A percentile compares a stretch with the other conserved stretches of the same genome.
These are phyloP conservation scores for Tangachromis dhanisi DNA, from an alignment of 2,113 vertebrate genomes.

Conservation along the genomic window DNA sequence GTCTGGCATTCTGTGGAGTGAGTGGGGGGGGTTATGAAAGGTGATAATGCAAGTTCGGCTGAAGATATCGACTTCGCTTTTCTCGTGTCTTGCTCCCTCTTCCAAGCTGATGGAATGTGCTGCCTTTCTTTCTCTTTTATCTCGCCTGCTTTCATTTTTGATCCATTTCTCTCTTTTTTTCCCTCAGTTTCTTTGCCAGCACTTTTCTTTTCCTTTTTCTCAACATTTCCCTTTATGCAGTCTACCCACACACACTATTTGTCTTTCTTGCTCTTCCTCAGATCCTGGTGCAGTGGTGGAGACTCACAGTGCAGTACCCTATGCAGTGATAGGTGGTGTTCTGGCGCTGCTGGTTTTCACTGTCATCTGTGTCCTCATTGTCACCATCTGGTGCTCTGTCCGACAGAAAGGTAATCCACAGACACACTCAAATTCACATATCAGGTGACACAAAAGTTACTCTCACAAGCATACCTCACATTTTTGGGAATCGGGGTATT, in stretches of 20 bases:
- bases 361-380: constrained; percentile 85
- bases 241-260: neutral
- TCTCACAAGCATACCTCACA: neutral
- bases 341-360: constrained; percentile 87
- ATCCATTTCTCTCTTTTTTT: neutral
- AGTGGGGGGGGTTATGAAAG: constrained; percentile 27
- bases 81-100: constrained; percentile 1
- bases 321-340: constrained; percentile 86
- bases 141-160: neutral
- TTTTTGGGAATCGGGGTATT: neutral
- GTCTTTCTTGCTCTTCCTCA: constrained; percentile 37
- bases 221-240: neutral
- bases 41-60: constrained; percentile 51
- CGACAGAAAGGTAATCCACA: constrained; percentile 83
- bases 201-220: neutral
- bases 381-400: constrained; percentile 90
- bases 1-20: neutral
- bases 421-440: neutral
- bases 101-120: neutral
- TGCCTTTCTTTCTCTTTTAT: constrained; percentile 3
- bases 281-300: constrained; percentile 87
- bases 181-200: neutral
- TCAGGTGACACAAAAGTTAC: neutral
- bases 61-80: constrained; percentile 40
- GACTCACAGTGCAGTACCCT: constrained; percentile 84